A percentile compares a stretch with the other conserved stretches of the same genome.
Evolutionary conservation across 1,140 invertebrate genomes (phyloP).

Genomic region (Oedothorax gibbosus): DNA sequence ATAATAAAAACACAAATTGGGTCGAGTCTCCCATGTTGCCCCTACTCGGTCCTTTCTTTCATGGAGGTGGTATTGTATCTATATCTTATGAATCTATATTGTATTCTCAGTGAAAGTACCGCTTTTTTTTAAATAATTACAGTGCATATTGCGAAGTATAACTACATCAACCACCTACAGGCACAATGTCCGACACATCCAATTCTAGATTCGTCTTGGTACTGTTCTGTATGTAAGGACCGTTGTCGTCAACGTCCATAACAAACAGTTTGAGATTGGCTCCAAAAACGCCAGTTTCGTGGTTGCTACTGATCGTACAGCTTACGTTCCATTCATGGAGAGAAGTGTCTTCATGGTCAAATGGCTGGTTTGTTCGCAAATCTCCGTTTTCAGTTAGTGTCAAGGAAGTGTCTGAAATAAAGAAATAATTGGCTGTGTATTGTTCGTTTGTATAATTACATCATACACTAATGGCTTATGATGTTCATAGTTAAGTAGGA

Average conservation of each 20-base stretch:
- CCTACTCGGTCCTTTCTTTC: too few species aligned
- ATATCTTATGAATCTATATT: too few species aligned
- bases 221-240: constrained; percentile 37
- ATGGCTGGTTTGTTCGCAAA: background rate
- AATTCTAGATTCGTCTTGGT: constrained; percentile 1
- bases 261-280: background rate
- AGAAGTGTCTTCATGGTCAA: constrained; percentile 29
- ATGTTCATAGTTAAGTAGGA: too few species aligned
- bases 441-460: too few species aligned
- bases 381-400: background rate
- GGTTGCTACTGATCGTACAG: background rate
- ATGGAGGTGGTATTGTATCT: too few species aligned
- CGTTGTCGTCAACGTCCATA: constrained; percentile 42
- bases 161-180: background rate
- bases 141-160: too few species aligned
- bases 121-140: too few species aligned
- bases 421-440: background rate
- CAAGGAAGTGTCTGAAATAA: background rate
- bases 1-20: too few species aligned
- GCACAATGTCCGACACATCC: background rate
- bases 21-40: too few species aligned
- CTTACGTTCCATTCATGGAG: constrained; percentile 9
- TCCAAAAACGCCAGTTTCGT: background rate
- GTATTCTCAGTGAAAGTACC: too few species aligned
- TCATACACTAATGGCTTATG: background rate